Evolutionary conservation across 2,797 vertebrate species (phyloP).

Genomic region (Falco rusticolus): DNA sequence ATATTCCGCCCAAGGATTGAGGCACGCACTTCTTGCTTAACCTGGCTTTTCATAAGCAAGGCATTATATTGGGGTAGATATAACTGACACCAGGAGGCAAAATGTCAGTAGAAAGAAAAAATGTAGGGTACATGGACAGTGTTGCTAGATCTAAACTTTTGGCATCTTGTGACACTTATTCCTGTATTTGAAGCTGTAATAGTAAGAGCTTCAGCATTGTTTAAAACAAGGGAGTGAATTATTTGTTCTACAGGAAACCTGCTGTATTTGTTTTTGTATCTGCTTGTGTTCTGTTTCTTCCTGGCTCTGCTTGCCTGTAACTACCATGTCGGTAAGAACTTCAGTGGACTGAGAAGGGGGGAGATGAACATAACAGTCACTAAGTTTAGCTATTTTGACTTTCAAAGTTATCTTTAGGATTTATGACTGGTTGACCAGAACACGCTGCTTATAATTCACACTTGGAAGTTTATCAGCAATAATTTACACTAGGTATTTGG

Average conservation of each 20-base stretch:
- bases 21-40: neutral
- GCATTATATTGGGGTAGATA: neutral
- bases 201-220: neutral
- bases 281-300: neutral
- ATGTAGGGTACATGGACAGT: neutral
- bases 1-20: neutral
- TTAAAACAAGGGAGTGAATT: neutral
- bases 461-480: constrained; percentile 21
- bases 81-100: neutral
- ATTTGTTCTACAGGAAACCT: constrained; percentile 16
- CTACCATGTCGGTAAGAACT: accelerated
- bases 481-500: neutral
- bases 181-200: neutral
- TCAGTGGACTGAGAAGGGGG: neutral
- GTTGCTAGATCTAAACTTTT: neutral
- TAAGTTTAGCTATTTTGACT: constrained; percentile 24
- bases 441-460: neutral
- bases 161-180: neutral
- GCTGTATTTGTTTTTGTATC: neutral
- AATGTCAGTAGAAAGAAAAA: neutral
- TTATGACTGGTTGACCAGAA: constrained; percentile 13
- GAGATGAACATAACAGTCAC: neutral
- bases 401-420: constrained; percentile 21
- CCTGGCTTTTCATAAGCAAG: neutral
- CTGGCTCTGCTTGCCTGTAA: neutral